These are phyloP conservation scores for Tiaroga cobitis DNA, from an alignment of 2,797 vertebrate genomes.

Conservation along the genomic window DNA sequence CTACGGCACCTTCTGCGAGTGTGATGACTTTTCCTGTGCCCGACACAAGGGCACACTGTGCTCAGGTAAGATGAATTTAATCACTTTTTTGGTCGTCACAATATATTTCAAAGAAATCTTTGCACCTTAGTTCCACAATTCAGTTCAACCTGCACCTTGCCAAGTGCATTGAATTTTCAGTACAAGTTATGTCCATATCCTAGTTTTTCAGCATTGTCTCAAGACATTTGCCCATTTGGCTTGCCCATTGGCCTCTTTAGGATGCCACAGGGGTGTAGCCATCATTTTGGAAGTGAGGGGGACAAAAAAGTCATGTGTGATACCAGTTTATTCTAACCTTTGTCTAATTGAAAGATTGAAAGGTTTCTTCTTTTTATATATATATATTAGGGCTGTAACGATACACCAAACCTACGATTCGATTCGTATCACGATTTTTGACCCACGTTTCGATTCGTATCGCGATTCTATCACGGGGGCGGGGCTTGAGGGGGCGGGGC, in stretches of 20 bases:
- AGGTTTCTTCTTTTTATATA: background rate
- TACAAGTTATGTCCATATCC: background rate
- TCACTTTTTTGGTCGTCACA: background rate
- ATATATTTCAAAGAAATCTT: background rate
- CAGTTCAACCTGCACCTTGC: background rate
- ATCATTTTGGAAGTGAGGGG: background rate
- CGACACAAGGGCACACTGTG: slow-evolving; percentile 95
- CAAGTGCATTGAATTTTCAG: background rate
- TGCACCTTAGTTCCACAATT: background rate
- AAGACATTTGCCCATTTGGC: background rate
- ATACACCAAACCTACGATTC: no score
- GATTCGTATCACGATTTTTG: no score
- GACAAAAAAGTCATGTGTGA: background rate
- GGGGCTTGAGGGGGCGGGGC: no score
- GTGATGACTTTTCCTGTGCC: slow-evolving; percentile 96
- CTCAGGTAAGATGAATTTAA: slow-evolving; percentile 82
- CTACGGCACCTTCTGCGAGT: slow-evolving; percentile 96
- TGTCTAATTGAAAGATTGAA: background rate
- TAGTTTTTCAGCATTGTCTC: slow-evolving; percentile 10
- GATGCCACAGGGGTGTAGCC: slow-evolving; percentile 7
- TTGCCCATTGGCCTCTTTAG: background rate
- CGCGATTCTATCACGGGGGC: no score
- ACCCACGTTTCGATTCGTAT: no score
- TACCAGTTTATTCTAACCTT: background rate
- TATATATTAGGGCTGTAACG: no score